Evolutionary conservation across 53 echinoderm and acorn worm genomes (phyloP).

Genomic region (Mesocentrotus franciscanus): DNA sequence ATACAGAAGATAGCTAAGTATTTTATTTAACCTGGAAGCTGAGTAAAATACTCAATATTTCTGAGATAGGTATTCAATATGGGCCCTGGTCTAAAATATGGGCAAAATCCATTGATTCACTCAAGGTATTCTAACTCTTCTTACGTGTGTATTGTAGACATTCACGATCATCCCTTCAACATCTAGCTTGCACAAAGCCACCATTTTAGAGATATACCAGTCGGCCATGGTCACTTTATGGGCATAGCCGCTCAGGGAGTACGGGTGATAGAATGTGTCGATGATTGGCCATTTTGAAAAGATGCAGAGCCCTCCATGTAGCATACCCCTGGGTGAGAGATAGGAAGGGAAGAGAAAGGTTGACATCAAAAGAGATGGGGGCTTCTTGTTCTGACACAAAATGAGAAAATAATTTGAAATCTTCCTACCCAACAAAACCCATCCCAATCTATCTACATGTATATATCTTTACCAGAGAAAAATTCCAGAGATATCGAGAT

Average conservation of each 20-base stretch:
- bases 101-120: too few relatives aligned
- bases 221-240: slow-evolving; percentile 79
- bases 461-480: too few relatives aligned
- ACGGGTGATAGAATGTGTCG: slow-evolving; percentile 72
- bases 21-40: too few relatives aligned
- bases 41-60: too few relatives aligned
- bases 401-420: neutral
- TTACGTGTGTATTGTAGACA: slow-evolving; percentile 97
- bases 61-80: too few relatives aligned
- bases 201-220: slow-evolving; percentile 93
- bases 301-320: slow-evolving; percentile 86
- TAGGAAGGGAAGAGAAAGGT: neutral
- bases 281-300: slow-evolving; percentile 95
- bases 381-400: neutral
- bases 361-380: neutral
- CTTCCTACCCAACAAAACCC: neutral
- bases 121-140: neutral
- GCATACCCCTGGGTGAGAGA: slow-evolving; percentile 73
- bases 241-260: slow-evolving; percentile 86
- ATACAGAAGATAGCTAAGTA: too few relatives aligned
- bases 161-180: slow-evolving; percentile 79
- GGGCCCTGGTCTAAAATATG: too few relatives aligned
- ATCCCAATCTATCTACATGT: neutral
- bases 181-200: slow-evolving; percentile 82
- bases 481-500: too few relatives aligned